phyloP scores from a whole-genome alignment of 2,888 invertebrate genomes.

The Coremacera marginata region DNA sequence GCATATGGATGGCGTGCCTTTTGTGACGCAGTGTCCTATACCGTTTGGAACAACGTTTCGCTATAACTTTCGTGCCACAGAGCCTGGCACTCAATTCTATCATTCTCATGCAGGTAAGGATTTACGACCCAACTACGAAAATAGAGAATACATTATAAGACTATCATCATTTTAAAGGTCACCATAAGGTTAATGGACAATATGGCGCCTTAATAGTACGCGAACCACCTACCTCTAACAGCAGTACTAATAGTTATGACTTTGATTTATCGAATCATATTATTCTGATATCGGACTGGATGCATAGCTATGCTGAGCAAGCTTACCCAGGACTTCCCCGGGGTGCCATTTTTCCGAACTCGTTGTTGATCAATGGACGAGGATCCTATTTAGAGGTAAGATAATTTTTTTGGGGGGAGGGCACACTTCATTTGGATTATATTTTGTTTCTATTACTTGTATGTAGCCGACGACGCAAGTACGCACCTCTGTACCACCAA shows the following conservation, averaged over 20 bases:
- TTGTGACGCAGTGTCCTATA: conserved; percentile 86
- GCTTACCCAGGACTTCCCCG: conserved; percentile 57
- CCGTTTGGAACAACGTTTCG: conserved; percentile 76
- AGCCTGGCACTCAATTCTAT: conserved; percentile 87
- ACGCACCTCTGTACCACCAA: conserved; percentile 50
- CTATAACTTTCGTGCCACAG: conserved; percentile 78
- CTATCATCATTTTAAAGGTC: conserved; percentile 69
- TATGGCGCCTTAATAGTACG: conserved; percentile 82
- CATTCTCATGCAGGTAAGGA: conserved; percentile 73
- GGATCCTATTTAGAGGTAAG: conserved; percentile 55
- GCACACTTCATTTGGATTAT: neutral
- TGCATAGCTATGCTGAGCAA: conserved; percentile 72
- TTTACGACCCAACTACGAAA: neutral
- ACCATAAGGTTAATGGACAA: conserved; percentile 83
- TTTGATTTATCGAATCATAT: conserved; percentile 79
- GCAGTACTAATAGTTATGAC: conserved; percentile 77
- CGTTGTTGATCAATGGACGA: conserved; percentile 61
- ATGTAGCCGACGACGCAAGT: conserved; percentile 23
- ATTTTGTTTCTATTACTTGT: neutral
- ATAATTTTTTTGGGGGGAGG: neutral
- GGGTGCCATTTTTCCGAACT: conserved; percentile 53
- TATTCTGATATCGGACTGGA: conserved; percentile 84
- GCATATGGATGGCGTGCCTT: conserved; percentile 88
- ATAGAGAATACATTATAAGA: too few species aligned
- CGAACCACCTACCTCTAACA: conserved; percentile 74